These are phyloP conservation scores for Xiphophorus birchmanni DNA, from an alignment of 2,797 vertebrate species.

Conservation along the genomic window DNA sequence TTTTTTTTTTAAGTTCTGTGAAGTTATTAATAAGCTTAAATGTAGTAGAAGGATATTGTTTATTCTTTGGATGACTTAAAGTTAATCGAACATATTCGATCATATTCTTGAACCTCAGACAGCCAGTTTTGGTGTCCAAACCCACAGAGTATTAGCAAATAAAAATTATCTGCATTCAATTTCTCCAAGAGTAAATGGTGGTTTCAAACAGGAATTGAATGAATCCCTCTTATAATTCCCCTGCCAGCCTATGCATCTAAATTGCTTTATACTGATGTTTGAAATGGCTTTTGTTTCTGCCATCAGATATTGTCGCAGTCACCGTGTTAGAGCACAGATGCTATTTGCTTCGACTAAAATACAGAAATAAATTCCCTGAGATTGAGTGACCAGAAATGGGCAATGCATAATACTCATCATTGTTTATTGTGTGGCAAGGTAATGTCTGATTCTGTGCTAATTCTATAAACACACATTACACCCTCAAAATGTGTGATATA, in stretches of 20 bases:
- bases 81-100: neutral
- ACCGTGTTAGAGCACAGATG: neutral
- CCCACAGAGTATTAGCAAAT: neutral
- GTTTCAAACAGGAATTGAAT: neutral
- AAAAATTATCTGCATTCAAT: neutral
- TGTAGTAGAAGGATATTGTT: neutral
- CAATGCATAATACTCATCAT: neutral
- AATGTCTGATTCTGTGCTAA: neutral
- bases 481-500: neutral
- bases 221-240: neutral
- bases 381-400: neutral
- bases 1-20: neutral
- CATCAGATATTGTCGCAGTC: neutral
- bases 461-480: neutral
- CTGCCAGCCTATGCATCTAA: neutral
- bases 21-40: neutral
- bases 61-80: neutral
- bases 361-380: neutral
- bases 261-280: neutral
- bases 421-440: neutral
- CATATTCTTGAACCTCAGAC: neutral
- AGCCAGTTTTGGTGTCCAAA: neutral
- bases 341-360: neutral
- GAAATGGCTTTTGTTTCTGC: constrained; percentile 2
- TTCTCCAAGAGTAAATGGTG: neutral